Evolutionary conservation across 2,113 vertebrate species (phyloP), one percentile per base, ranked within the genome.

Genomic region (Seriola dumerili): DNA sequence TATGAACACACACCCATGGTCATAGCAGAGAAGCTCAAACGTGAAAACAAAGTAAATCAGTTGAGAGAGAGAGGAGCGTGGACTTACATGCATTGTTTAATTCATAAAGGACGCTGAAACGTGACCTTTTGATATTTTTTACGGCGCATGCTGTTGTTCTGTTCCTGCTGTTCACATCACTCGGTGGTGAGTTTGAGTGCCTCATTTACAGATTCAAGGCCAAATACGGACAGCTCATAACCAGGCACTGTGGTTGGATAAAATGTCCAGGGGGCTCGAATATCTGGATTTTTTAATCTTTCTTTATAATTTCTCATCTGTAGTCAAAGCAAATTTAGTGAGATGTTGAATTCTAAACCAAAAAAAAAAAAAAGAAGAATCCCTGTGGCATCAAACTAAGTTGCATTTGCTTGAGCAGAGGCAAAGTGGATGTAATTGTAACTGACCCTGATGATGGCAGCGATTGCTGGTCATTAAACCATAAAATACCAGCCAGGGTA

Each of bases 391-490:
- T 57, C 38, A 44, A 46, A 66, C 23, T 19, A 36, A 83, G 64
- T 59, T 40, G 32, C 68, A 38, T 76, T 83, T 70, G 83, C 81
- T 75, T 50, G 74, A 61, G 65, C 64, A 12, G 59, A 84, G 78
- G 83, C 72, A 72, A 87, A 76, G 84, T 79, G 80, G 82, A 80
- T 86, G 85, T 91, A 91, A 89, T 89, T 90, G 88, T 87, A 70
- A 76, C 69, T 80, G 91, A 92, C 87, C 84, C 85, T 72, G 86
- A 87, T 90, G 90, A 92, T 83, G 80, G 77, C 58, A 83, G 69
- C 23, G 81, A 91, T 86, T 80, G 86, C 85, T 86, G 81, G 74
- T 85, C 91, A 85, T 91, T 90, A 89, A 91, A 90, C 78, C 76
- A 65, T 92, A 88, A 93, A 92, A 93, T 73, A 81, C 63, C 83